Conservation (phyloP, 2,113 vertebrate genomes). For the Tor tambroides region DNA sequence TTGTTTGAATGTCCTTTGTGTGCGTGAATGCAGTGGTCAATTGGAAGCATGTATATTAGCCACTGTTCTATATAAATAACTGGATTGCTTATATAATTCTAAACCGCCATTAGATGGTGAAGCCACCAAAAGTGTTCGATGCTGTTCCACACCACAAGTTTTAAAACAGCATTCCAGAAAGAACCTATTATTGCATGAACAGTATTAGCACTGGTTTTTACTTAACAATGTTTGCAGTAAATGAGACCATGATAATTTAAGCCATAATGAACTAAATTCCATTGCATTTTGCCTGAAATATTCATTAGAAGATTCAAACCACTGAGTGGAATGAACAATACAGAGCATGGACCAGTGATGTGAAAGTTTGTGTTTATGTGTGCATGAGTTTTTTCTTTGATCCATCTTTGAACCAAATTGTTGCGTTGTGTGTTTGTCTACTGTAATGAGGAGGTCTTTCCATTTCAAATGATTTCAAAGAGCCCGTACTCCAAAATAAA, state of each 20-base stretch:
- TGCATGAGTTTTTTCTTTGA: background rate
- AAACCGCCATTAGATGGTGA: too few relatives aligned
- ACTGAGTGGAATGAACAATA: slow-evolving; percentile 27
- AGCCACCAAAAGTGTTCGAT: too few relatives aligned
- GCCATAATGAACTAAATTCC: slow-evolving; percentile 23
- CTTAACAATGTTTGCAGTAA: background rate
- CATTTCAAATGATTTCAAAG: slow-evolving; percentile 47
- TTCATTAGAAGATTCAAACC: slow-evolving; percentile 26
- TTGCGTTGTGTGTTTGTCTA: slow-evolving; percentile 50
- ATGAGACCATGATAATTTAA: background rate
- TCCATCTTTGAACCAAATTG: slow-evolving; percentile 40
- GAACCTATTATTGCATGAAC: background rate
- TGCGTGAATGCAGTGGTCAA: too few relatives aligned
- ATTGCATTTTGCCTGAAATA: slow-evolving; percentile 3
- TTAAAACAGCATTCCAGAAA: background rate
- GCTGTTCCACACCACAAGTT: too few relatives aligned
- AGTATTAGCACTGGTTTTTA: background rate
- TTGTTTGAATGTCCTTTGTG: too few relatives aligned
- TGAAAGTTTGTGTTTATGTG: background rate
- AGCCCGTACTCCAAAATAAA: slow-evolving; percentile 27
- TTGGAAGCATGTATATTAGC: too few relatives aligned
- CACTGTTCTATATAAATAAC: too few relatives aligned
- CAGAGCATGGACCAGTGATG: background rate
- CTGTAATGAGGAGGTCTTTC: slow-evolving; percentile 56
- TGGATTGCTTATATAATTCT: too few relatives aligned